Evolutionary conservation across 1,140 invertebrate genomes (phyloP).

Genomic region (Panonychus citri): DNA sequence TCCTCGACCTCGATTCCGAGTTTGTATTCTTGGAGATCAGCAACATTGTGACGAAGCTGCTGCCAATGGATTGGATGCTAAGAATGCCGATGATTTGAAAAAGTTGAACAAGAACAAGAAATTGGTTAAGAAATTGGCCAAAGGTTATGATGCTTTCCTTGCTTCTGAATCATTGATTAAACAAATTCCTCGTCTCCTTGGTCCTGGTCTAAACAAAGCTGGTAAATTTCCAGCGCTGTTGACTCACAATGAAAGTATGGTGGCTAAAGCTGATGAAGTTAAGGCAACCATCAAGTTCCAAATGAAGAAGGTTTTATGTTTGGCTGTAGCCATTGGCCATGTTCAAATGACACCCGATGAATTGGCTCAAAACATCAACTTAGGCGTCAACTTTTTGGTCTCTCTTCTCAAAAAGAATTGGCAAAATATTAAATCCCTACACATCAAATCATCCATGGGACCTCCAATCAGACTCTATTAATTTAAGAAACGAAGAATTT

Average conservation of each 20-base stretch:
- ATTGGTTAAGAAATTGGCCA: conserved; percentile 88
- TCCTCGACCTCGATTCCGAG: conserved; percentile 90
- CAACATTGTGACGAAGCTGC: conserved; percentile 98
- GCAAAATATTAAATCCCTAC: conserved; percentile 84
- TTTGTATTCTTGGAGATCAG: conserved; percentile 95
- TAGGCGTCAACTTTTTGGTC: conserved; percentile 95
- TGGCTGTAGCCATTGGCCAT: conserved; percentile 92
- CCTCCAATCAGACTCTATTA: not conserved
- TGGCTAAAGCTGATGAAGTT: conserved; percentile 86
- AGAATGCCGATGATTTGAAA: conserved; percentile 95
- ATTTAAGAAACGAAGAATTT: too few relatives aligned
- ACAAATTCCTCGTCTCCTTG: conserved; percentile 91
- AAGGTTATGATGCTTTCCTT: conserved; percentile 91
- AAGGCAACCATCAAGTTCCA: conserved; percentile 99
- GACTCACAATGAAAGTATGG: conserved; percentile 87
- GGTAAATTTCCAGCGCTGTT: conserved; percentile 98
- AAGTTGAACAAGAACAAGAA: conserved; percentile 99
- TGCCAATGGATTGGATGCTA: conserved; percentile 67
- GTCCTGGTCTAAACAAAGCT: conserved; percentile 97
- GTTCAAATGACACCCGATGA: conserved; percentile 89
- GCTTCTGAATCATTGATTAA: conserved; percentile 97
- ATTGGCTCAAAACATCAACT: conserved; percentile 80
- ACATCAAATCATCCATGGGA: conserved; percentile 1
- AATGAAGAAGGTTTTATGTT: conserved; percentile 98
- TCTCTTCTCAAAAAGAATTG: conserved; percentile 99